These are phyloP conservation scores for Hippasteria phrygiana DNA, from an alignment of 53 echinoderm and acorn worm genomes.

Conservation along the genomic window DNA sequence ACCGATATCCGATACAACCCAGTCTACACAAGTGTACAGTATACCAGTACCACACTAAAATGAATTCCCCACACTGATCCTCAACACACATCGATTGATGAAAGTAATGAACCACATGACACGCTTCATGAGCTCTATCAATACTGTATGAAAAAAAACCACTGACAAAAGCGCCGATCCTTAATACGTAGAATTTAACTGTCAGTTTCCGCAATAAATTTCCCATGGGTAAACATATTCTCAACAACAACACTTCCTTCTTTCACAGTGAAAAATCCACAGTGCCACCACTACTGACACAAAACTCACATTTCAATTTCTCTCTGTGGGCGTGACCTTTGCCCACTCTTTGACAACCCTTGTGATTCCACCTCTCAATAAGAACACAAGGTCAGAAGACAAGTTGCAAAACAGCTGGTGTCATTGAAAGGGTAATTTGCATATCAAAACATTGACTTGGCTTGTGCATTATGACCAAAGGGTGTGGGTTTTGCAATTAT, in stretches of 20 bases:
- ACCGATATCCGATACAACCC: neutral
- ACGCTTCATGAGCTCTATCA: no score
- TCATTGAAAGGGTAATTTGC: constrained; percentile 23
- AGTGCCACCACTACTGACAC: neutral
- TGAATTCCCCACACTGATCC: no score
- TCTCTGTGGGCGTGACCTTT: neutral
- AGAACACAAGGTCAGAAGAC: constrained; percentile 4
- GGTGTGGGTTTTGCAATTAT: neutral
- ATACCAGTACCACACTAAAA: no score
- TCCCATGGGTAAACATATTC: neutral
- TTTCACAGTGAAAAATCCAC: neutral
- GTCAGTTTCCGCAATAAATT: constrained; percentile 14
- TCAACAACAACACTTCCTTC: neutral
- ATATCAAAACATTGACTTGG: constrained; percentile 40
- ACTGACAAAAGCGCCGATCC: constrained; percentile 2
- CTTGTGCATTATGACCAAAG: neutral
- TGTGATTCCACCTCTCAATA: constrained; percentile 8
- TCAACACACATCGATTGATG: no score
- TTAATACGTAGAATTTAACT: neutral
- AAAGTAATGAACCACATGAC: no score
- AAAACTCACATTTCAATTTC: neutral
- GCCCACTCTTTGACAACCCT: neutral
- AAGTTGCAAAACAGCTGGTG: constrained; percentile 8
- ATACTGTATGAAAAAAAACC: no score
- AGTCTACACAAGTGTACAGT: no score